These are phyloP conservation scores for Hystrix cristata DNA, from an alignment of 2,113 vertebrate species.

Conservation along the genomic window DNA sequence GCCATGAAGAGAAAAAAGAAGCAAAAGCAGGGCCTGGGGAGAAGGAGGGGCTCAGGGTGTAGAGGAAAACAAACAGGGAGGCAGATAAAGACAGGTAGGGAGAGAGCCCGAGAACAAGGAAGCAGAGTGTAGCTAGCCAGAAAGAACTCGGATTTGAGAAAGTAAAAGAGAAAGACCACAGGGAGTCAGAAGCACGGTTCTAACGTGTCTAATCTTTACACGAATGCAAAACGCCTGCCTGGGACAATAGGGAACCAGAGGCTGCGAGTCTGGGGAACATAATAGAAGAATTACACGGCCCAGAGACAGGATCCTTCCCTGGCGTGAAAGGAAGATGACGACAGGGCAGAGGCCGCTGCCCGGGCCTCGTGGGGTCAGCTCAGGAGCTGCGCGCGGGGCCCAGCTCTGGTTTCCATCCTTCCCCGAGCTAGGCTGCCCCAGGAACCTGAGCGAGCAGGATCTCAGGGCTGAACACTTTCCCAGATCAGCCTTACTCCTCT, in stretches of 20 bases:
- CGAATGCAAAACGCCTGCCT: slow-evolving; percentile 52
- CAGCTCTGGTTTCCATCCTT: slow-evolving; percentile 68
- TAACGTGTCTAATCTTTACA: slow-evolving; percentile 78
- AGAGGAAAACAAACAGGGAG: slow-evolving; percentile 59
- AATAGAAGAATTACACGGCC: slow-evolving; percentile 85
- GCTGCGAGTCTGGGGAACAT: slow-evolving; percentile 70
- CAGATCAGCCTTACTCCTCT: neutral
- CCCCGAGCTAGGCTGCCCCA: neutral
- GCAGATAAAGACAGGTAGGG: slow-evolving; percentile 61
- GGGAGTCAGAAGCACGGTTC: slow-evolving; percentile 66
- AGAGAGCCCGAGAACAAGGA: slow-evolving; percentile 47
- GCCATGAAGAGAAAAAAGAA: slow-evolving; percentile 64
- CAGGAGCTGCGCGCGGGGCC: slow-evolving; percentile 49
- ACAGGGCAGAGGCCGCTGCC: slow-evolving; percentile 59
- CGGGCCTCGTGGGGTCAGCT: slow-evolving; percentile 61
- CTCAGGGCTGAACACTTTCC: slow-evolving; percentile 63
- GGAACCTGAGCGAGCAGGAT: slow-evolving; percentile 67
- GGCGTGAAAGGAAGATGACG: slow-evolving; percentile 84
- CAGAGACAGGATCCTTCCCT: slow-evolving; percentile 75
- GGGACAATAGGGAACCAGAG: slow-evolving; percentile 82
- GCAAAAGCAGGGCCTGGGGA: slow-evolving; percentile 27
- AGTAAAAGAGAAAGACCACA: slow-evolving; percentile 72
- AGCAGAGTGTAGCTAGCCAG: neutral
- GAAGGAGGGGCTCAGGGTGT: slow-evolving; percentile 42
- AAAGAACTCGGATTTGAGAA: slow-evolving; percentile 62